Evolutionary conservation across 1,140 invertebrate genomes (phyloP).

Genomic region (Calliphora vicina): DNA sequence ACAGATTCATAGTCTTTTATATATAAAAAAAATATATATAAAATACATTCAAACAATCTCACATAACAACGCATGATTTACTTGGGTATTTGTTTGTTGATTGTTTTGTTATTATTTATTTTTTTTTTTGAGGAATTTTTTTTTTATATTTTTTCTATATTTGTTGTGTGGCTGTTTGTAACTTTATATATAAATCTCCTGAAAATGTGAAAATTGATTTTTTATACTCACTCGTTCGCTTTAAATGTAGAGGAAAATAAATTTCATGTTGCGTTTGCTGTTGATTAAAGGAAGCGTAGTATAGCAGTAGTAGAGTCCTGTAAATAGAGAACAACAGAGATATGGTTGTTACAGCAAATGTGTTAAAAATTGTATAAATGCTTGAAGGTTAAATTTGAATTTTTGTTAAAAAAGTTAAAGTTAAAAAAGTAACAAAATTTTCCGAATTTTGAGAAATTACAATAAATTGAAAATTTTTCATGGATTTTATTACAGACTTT

Average conservation of each 20-base stretch:
- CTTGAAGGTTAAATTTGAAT: too few relatives aligned
- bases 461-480: too few relatives aligned
- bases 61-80: not conserved
- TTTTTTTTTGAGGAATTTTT: not conserved
- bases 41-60: not conserved
- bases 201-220: slow-evolving; percentile 34
- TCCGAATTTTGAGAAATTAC: too few relatives aligned
- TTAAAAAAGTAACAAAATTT: too few relatives aligned
- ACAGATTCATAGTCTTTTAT: not conserved
- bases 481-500: too few relatives aligned
- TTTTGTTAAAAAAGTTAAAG: too few relatives aligned
- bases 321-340: not conserved
- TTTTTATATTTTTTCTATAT: not conserved
- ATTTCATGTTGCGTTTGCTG: not conserved
- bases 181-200: not conserved
- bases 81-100: not conserved
- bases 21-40: not conserved
- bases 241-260: not conserved
- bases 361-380: too few relatives aligned
- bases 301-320: not conserved
- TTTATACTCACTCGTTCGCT: not conserved
- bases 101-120: not conserved
- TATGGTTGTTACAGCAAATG: too few relatives aligned
- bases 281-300: not conserved
- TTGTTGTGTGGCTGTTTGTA: not conserved